These are phyloP conservation scores for Drosophila pectinifera DNA, from an alignment of 1,140 invertebrate genomes.

Conservation along the genomic window DNA sequence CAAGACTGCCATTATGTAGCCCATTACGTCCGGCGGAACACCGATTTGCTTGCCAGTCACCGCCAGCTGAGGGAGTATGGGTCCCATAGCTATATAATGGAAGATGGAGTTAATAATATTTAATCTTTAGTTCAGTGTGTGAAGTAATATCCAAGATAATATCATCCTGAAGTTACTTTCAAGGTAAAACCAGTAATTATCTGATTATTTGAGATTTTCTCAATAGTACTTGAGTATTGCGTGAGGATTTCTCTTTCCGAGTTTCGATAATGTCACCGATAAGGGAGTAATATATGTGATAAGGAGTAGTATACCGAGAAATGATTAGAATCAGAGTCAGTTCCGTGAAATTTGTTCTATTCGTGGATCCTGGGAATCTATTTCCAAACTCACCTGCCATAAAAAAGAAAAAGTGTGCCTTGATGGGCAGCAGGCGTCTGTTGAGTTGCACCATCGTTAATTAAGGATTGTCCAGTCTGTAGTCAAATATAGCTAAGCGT, in stretches of 20 bases:
- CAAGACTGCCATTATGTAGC: slow-evolving; percentile 88
- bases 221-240: background rate
- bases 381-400: slow-evolving; percentile 89
- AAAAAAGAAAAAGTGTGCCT: slow-evolving; percentile 92
- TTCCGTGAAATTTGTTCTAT: background rate
- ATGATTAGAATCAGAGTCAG: background rate
- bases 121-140: background rate
- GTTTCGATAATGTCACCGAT: slow-evolving; percentile 12
- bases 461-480: slow-evolving; percentile 60
- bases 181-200: background rate
- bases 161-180: background rate
- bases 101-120: background rate
- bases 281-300: slow-evolving; percentile 10
- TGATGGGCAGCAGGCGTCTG: slow-evolving; percentile 89
- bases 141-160: background rate
- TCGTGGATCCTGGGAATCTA: background rate
- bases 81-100: slow-evolving; percentile 88
- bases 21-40: slow-evolving; percentile 90
- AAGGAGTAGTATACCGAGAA: slow-evolving; percentile 1
- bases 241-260: background rate
- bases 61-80: slow-evolving; percentile 90
- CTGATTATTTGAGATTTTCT: background rate
- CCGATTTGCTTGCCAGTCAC: slow-evolving; percentile 91
- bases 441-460: slow-evolving; percentile 87
- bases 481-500: slow-evolving; percentile 4